Conservation (phyloP, 1,140 invertebrate species). For the Belonocnema kinseyi region DNA sequence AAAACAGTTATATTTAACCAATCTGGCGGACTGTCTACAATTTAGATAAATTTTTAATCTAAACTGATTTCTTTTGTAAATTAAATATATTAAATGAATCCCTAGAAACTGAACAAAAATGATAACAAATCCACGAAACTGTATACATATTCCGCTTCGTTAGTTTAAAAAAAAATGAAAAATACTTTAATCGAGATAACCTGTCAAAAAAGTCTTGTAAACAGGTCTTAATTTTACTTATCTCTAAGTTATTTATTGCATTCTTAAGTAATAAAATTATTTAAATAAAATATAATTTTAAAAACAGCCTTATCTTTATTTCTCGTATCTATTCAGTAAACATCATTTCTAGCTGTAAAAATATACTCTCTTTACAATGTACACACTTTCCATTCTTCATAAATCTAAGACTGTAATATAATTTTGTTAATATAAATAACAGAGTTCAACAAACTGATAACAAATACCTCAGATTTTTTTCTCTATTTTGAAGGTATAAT, state of each 20-base stretch:
- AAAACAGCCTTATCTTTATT: conserved; percentile 4
- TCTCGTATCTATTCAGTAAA: not conserved
- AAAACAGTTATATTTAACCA: no score
- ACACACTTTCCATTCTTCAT: conserved; percentile 45
- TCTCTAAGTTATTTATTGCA: not conserved
- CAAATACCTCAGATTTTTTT: conserved; percentile 33
- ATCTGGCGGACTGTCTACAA: no score
- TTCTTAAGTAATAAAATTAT: not conserved
- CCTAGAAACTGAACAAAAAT: no score
- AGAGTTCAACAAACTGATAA: conserved; percentile 34
- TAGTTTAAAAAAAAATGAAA: no score
- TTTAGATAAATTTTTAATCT: no score
- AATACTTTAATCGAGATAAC: no score
- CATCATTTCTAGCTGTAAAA: conserved; percentile 35
- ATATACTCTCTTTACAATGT: conserved; percentile 40
- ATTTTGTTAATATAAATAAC: conserved; percentile 46
- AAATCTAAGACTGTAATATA: conserved; percentile 12
- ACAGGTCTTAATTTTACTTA: no score
- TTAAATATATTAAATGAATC: no score
- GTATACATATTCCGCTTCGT: no score
- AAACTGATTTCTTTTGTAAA: no score
- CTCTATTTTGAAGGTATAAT: conserved; percentile 26
- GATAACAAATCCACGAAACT: no score
- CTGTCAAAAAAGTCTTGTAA: no score
- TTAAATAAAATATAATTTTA: not conserved